These are phyloP conservation scores for Drosophila borborema DNA, from an alignment of 2,888 invertebrate species.

Conservation along the genomic window DNA sequence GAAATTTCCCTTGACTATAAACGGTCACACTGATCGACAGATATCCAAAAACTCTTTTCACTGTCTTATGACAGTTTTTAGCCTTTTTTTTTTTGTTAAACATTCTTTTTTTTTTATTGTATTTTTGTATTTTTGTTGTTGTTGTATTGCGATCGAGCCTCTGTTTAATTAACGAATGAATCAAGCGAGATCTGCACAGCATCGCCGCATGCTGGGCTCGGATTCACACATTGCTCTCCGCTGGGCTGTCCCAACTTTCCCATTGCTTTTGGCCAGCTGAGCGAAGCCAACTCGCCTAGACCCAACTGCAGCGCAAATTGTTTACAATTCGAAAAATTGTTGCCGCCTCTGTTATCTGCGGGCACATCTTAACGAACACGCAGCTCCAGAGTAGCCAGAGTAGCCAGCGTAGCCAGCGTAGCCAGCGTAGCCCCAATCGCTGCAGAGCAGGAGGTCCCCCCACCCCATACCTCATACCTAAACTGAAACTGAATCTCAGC, in stretches of 20 bases:
- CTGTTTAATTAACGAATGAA: conserved; percentile 68
- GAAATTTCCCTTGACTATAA: not conserved
- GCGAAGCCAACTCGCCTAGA: conserved; percentile 16
- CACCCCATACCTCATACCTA: not conserved
- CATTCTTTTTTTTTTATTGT: not conserved
- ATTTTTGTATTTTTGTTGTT: too few species aligned
- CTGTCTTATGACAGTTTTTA: conserved; percentile 36
- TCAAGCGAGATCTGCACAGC: conserved; percentile 51
- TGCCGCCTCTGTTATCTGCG: conserved; percentile 64
- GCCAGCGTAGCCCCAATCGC: not conserved
- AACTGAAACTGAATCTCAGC: conserved; percentile 13
- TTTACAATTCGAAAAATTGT: conserved; percentile 72
- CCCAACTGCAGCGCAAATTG: conserved; percentile 65
- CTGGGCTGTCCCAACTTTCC: conserved; percentile 40
- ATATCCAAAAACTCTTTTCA: conserved; percentile 2
- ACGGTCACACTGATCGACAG: conserved; percentile 29
- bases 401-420: conserved; percentile 24
- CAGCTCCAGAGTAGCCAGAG: conserved; percentile 60
- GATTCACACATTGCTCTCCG: conserved; percentile 40
- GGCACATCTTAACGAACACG: conserved; percentile 72
- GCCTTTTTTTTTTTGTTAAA: not conserved
- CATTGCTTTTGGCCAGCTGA: conserved; percentile 36
- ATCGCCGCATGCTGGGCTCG: conserved; percentile 48
- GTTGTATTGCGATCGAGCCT: conserved; percentile 11
- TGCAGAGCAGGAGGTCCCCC: conserved; percentile 33